These are phyloP conservation scores for Calliopsis andreniformis DNA, from an alignment of 1,140 invertebrate genomes.

Conservation along the genomic window DNA sequence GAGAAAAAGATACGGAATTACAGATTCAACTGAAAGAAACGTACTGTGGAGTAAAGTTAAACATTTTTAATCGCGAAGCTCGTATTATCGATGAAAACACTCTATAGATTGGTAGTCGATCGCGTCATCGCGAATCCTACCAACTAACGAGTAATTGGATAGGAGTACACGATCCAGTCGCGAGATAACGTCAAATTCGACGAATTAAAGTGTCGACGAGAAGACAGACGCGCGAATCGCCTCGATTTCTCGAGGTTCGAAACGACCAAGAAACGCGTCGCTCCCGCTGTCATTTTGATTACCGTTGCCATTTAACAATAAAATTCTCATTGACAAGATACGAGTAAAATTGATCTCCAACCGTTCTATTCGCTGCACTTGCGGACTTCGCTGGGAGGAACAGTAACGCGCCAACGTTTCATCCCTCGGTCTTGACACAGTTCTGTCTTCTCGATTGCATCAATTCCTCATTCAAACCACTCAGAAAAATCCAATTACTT, in stretches of 20 bases:
- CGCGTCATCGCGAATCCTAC: neutral
- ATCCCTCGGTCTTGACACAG: too few relatives aligned
- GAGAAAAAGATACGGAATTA: too few relatives aligned
- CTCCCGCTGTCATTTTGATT: conserved; percentile 9
- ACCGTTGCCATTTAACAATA: neutral
- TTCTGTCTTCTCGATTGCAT: too few relatives aligned
- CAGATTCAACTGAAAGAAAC: too few relatives aligned
- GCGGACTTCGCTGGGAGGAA: neutral
- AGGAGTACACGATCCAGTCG: neutral
- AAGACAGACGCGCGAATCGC: neutral
- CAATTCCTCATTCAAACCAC: too few relatives aligned
- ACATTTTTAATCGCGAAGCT: too few relatives aligned
- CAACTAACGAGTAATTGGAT: conserved; percentile 16
- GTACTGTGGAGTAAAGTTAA: too few relatives aligned
- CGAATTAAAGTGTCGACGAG: neutral
- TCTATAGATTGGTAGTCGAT: too few relatives aligned
- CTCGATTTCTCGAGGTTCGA: neutral
- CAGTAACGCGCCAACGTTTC: too few relatives aligned
- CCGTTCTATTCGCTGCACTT: neutral
- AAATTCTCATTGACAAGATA: neutral
- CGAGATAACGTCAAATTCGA: neutral
- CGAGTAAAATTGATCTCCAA: neutral
- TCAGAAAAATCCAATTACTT: too few relatives aligned
- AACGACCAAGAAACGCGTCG: neutral
- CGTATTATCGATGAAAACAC: neutral